Base-by-base conservation (phyloP, 2,888 invertebrate species). In the Pogonocherus hispidulus region DNA sequence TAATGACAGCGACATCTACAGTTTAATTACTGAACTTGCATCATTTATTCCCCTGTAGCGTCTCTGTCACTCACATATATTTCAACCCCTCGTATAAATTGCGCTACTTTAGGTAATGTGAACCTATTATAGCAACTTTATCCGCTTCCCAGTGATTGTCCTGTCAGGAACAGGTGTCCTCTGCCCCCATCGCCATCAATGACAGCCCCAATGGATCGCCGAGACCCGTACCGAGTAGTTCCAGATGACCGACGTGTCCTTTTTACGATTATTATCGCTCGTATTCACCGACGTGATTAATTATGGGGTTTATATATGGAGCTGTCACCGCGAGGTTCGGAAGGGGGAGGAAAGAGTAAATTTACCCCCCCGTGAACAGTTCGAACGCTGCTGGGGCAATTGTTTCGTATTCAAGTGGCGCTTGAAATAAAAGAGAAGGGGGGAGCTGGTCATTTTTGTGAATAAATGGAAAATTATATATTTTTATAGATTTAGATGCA, bases 121-220 rank as follows among this genome's bases (percentile, higher is more conserved):
- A 11, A 41, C n/a, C 16, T 5, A n/a, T n/a, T n/a, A 4, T 41
- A 1, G 3, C 3, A 16, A 41, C 6, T 41, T 41, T n/a, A 41
- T n/a, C 4, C 41, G 41, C 41, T 1, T 14, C 41, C 16, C 41
- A 8, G 14, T 16, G n/a, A 41, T 41, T 41, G 41, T 14, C 41
- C 41, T 41, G 41, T 41, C 41, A 41, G 5, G 11, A 41, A 41
- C 41, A 41, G 41, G 41, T 41, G 41, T 41, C 41, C 41, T 41
- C 16, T 41, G n/a, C 1, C 16, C 14, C 16, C 41, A 16, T 14
- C 41, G 41, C 11, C n/a, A 4, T 5, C 14, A 16, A n/a, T 5
- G 41, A n/a, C 41, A 41, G 14, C 16, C n/a, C n/a, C 41, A n/a
- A 41, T 14, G 2, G 16, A n/a, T 9, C 16, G 41, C n/a, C 1